phyloP scores from a whole-genome alignment of 2,797 vertebrate species.

The Hyperoplus lanceolatus region DNA sequence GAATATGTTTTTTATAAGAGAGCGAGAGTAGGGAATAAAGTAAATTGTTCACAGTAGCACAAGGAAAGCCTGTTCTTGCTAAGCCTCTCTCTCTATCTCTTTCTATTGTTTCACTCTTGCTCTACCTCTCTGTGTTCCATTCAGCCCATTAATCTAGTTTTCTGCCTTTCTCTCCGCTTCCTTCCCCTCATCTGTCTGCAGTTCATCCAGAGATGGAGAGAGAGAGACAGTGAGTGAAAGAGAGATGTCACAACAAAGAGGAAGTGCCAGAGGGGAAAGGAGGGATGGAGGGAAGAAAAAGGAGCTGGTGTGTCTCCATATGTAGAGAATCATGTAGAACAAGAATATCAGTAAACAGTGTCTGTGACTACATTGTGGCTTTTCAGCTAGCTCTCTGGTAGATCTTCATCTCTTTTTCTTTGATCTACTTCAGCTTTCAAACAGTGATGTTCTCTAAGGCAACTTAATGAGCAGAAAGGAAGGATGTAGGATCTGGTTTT shows the following conservation, averaged over 20 bases:
- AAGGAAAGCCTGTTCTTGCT: slow-evolving; percentile 54
- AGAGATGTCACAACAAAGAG: slow-evolving; percentile 60
- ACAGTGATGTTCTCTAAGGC: not conserved
- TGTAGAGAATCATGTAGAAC: slow-evolving; percentile 20
- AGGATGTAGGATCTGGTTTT: not conserved
- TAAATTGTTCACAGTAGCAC: slow-evolving; percentile 70
- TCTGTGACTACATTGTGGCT: not conserved
- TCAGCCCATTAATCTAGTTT: slow-evolving; percentile 74
- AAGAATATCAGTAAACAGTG: slow-evolving; percentile 18
- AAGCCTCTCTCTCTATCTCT: slow-evolving; percentile 39
- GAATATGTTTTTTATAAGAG: slow-evolving; percentile 66
- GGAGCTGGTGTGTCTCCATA: slow-evolving; percentile 15
- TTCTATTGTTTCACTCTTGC: slow-evolving; percentile 49
- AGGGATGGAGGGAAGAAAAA: slow-evolving; percentile 14
- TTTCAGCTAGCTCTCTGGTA: not conserved
- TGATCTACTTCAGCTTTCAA: not conserved
- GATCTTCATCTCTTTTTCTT: not conserved
- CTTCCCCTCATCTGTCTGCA: slow-evolving; percentile 56
- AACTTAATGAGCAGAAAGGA: not conserved
- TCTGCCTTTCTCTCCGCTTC: slow-evolving; percentile 74
- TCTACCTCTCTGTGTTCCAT: slow-evolving; percentile 48
- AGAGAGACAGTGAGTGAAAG: slow-evolving; percentile 36
- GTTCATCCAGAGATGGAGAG: slow-evolving; percentile 47
- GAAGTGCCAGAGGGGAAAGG: slow-evolving; percentile 51
- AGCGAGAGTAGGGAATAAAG: slow-evolving; percentile 46